Evolutionary conservation across 2,113 vertebrate genomes (phyloP).

Genomic region (Lota lota): DNA sequence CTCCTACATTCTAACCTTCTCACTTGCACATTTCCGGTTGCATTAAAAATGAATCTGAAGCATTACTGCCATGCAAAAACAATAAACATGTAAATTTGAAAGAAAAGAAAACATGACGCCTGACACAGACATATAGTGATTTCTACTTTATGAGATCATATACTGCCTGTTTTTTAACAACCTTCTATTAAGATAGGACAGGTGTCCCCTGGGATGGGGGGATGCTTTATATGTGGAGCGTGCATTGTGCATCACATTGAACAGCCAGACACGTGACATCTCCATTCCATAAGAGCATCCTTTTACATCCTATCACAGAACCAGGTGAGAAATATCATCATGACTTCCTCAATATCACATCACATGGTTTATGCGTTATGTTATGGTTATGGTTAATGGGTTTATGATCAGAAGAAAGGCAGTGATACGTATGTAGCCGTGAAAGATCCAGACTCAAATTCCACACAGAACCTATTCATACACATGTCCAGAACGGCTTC

Average conservation of each 20-base stretch:
- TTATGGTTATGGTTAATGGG: no score
- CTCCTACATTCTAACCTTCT: constrained; percentile 43
- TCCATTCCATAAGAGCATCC: neutral
- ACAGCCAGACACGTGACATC: neutral
- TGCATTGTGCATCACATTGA: neutral
- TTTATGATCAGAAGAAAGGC: no score
- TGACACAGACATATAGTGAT: neutral
- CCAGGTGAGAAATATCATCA: no score
- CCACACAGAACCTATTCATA: no score
- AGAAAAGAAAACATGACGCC: constrained; percentile 7
- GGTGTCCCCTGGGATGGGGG: constrained; percentile 1
- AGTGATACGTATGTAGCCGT: no score
- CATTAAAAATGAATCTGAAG: constrained; percentile 15
- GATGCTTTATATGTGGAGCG: neutral
- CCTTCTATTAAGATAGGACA: neutral
- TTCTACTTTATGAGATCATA: neutral
- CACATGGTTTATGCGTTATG: no score
- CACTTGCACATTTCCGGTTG: constrained; percentile 51
- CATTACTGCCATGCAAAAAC: constrained; percentile 23
- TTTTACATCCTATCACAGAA: no score
- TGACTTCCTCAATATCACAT: no score
- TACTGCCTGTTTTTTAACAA: neutral
- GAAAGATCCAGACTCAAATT: no score
- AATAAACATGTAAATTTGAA: constrained; percentile 17
- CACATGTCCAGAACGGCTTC: no score